A percentile compares a stretch with the other conserved stretches of the same genome.
phyloP scores from a whole-genome alignment of 1,140 invertebrate genomes.

The Hyles euphorbiae region DNA sequence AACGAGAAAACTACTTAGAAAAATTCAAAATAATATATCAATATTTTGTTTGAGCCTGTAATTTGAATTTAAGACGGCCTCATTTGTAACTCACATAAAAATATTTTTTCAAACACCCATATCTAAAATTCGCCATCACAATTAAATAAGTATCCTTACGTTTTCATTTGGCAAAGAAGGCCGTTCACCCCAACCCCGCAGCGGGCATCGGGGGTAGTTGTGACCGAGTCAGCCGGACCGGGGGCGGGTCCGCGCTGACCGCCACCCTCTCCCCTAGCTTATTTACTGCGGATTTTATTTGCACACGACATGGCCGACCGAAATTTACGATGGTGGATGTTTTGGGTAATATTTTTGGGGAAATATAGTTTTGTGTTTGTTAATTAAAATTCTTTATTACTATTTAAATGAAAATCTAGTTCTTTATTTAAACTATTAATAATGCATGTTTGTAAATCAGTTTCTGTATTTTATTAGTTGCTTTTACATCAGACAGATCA shows the following conservation, averaged over 20 bases:
- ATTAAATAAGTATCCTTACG: too few relatives aligned
- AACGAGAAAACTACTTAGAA: too few relatives aligned
- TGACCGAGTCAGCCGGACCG: slow-evolving; percentile 16
- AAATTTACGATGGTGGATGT: not conserved
- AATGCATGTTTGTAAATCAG: not conserved
- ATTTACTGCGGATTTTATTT: slow-evolving; percentile 54
- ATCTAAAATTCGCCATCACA: too few relatives aligned
- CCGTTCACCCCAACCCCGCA: slow-evolving; percentile 22
- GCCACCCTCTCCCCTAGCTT: slow-evolving; percentile 36
- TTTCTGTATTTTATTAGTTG: not conserved
- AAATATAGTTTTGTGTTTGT: too few relatives aligned
- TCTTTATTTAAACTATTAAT: too few relatives aligned
- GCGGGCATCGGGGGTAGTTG: slow-evolving; percentile 24
- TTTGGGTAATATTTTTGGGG: not conserved
- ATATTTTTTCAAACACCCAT: too few relatives aligned
- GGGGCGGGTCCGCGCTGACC: slow-evolving; percentile 38
- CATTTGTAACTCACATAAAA: too few relatives aligned
- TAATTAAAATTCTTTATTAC: not conserved
- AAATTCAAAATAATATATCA: too few relatives aligned
- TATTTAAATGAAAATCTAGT: not conserved
- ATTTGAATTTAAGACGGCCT: too few relatives aligned
- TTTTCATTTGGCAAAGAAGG: too few relatives aligned
- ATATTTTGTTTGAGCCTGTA: too few relatives aligned
- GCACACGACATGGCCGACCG: slow-evolving; percentile 41
- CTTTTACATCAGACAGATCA: too few relatives aligned